phyloP scores from a whole-genome alignment of 2,888 invertebrate genomes.

The Lasioglossum leucozonium region DNA sequence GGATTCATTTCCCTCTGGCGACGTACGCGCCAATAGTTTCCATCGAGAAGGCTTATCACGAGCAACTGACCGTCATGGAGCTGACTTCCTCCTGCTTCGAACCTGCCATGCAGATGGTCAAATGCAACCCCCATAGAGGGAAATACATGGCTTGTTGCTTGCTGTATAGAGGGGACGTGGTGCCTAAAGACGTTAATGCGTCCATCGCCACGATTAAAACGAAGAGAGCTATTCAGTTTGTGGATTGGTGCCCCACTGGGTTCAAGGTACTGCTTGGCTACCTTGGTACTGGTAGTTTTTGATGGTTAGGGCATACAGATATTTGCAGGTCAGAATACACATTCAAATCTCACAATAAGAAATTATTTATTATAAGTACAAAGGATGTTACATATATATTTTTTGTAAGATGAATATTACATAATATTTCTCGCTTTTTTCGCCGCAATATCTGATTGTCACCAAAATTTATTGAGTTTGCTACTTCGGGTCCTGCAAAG shows the following conservation, averaged over 20 bases:
- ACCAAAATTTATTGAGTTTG: too few relatives aligned
- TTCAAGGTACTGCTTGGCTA: conserved; percentile 84
- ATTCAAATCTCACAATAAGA: too few relatives aligned
- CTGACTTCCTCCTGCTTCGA: conserved; percentile 87
- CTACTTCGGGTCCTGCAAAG: too few relatives aligned
- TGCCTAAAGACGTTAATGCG: conserved; percentile 88
- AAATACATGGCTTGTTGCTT: conserved; percentile 86
- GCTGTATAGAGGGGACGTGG: conserved; percentile 88
- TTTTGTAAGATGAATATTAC: too few relatives aligned
- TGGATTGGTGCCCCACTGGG: conserved; percentile 88
- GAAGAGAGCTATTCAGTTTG: conserved; percentile 87
- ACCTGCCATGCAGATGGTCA: conserved; percentile 80
- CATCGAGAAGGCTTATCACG: conserved; percentile 86
- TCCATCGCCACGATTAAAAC: conserved; percentile 87
- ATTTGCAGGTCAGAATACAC: too few relatives aligned
- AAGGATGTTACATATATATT: too few relatives aligned
- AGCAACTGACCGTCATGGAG: conserved; percentile 85
- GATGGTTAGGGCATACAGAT: too few relatives aligned
- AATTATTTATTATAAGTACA: too few relatives aligned
- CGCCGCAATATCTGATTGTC: too few relatives aligned
- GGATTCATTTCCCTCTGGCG: conserved; percentile 88
- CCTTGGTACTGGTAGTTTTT: too few relatives aligned
- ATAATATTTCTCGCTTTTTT: too few relatives aligned
- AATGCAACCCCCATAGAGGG: conserved; percentile 78
- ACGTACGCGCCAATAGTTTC: conserved; percentile 86